Percentiles rank a stretch among this genome's conserved stretches.
phyloP scores from a whole-genome alignment of 2,888 invertebrate genomes.

The Nephrotoma appendiculata region DNA sequence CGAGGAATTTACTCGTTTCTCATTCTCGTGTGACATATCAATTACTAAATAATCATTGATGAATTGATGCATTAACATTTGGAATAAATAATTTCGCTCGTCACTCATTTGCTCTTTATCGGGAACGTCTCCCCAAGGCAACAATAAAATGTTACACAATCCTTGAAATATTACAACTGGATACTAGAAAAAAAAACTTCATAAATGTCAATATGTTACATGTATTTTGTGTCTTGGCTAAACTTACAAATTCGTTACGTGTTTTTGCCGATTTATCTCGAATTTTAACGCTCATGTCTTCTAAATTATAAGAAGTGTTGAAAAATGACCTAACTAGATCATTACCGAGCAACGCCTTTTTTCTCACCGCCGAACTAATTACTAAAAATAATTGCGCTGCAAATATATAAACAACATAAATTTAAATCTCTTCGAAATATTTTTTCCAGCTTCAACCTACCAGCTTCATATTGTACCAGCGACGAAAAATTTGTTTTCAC shows the following conservation, averaged over 20 bases:
- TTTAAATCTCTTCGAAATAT: background rate
- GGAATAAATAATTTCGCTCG: conserved; percentile 23
- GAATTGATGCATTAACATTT: conserved; percentile 26
- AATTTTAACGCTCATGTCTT: background rate
- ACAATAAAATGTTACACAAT: conserved; percentile 28
- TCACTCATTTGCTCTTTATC: conserved; percentile 28
- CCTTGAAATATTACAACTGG: conserved; percentile 23
- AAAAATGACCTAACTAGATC: conserved; percentile 7
- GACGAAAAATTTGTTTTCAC: background rate
- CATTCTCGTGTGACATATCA: conserved; percentile 18
- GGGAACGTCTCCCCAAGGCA: conserved; percentile 28
- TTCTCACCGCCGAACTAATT: conserved; percentile 31
- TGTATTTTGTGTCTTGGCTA: background rate
- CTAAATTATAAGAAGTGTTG: background rate
- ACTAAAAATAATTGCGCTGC: conserved; percentile 27
- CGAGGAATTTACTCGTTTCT: conserved; percentile 24
- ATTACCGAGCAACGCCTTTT: conserved; percentile 28
- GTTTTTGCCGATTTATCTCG: background rate
- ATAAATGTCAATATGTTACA: background rate
- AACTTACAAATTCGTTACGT: background rate
- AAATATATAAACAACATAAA: background rate
- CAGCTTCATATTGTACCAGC: background rate
- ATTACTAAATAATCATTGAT: conserved; percentile 25
- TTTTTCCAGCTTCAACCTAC: background rate
- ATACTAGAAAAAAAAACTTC: background rate